Base-by-base conservation (phyloP, 2,888 invertebrate species). In the Mythimna pallens region DNA sequence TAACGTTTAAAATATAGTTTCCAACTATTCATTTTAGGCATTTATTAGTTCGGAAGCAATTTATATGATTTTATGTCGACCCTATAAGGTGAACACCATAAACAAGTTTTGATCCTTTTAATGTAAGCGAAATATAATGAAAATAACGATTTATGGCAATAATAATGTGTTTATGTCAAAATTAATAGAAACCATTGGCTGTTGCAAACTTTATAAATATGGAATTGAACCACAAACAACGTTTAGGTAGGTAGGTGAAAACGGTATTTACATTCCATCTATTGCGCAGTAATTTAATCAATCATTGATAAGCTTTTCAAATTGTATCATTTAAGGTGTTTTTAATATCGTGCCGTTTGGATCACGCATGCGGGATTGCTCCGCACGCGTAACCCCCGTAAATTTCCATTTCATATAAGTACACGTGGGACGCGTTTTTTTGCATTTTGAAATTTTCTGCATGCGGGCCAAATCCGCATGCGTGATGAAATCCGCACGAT, bases 31-130 rank as follows among this genome's bases (percentile, higher is more conserved):
- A 20, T 64, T 63, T 65, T 71, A 64, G 43, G 62, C 69, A 63
- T 77, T 81, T 64, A 69, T 67, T 74, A 9, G 62, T 65, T 69
- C 73, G 43, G 77, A 69, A 84, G 69, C 67, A 52, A 71, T 71
- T 65, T 69, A 76, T 34, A 58, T 9, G 59, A 67, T 63, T 68
- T 54, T 59, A 63, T 73, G 50, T 61, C 66, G 65, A 67, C 57
- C 79, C 66, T 67, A 25, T 50, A 58, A 7, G 65, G 55, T 67
- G 30, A 54, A 22, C n/a, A 30, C 14, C 55, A 66, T 70, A 72
- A 81, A 84, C 57, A 50, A 68, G 70, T 68, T 74, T 61, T 65
- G 14, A 55, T 63, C 22, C 43, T 70, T 65, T 43, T 70, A 58
- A 72, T 63, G 30, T 57, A 14, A 63, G 30, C 72, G 59, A 55